Percentiles rank a stretch among this genome's conserved stretches.
These are phyloP conservation scores for Sebastes iracundus DNA, from an alignment of 2,797 vertebrate genomes.

Conservation along the genomic window DNA sequence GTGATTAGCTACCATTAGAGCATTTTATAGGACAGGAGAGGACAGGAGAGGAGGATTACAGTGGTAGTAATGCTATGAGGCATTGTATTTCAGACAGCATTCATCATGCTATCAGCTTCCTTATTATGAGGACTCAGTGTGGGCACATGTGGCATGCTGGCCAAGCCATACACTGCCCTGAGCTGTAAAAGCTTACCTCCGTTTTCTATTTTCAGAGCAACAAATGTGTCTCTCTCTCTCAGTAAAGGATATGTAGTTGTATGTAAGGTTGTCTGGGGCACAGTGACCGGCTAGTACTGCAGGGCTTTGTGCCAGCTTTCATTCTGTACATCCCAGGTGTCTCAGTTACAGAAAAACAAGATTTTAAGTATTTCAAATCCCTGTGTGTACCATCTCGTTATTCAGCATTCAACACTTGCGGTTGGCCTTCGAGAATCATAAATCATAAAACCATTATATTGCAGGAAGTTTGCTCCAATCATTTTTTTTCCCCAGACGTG, in stretches of 20 bases:
- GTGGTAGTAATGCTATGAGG: constrained; percentile 17
- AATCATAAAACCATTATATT: background rate
- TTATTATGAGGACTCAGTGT: constrained; percentile 28
- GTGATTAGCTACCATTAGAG: constrained; percentile 45
- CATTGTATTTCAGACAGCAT: constrained; percentile 54
- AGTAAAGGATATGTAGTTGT: constrained; percentile 9
- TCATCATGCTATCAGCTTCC: constrained; percentile 49
- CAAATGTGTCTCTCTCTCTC: constrained; percentile 14
- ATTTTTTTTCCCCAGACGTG: background rate
- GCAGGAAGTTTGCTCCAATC: background rate
- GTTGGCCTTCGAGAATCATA: background rate
- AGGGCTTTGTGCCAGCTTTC: background rate
- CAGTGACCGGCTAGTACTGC: background rate
- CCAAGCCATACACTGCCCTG: background rate
- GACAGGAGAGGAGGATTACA: constrained; percentile 20
- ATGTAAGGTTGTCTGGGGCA: constrained; percentile 1
- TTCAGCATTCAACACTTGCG: background rate
- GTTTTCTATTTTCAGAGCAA: constrained; percentile 38
- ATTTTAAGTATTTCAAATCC: background rate
- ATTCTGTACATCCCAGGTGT: background rate
- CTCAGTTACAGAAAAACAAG: background rate
- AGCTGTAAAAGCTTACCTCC: constrained; percentile 8
- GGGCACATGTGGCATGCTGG: constrained; percentile 6
- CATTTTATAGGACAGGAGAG: constrained; percentile 24
- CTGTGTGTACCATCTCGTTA: background rate